phyloP scores from a whole-genome alignment of 2,113 vertebrate genomes.

The Dromiciops gliroides region DNA sequence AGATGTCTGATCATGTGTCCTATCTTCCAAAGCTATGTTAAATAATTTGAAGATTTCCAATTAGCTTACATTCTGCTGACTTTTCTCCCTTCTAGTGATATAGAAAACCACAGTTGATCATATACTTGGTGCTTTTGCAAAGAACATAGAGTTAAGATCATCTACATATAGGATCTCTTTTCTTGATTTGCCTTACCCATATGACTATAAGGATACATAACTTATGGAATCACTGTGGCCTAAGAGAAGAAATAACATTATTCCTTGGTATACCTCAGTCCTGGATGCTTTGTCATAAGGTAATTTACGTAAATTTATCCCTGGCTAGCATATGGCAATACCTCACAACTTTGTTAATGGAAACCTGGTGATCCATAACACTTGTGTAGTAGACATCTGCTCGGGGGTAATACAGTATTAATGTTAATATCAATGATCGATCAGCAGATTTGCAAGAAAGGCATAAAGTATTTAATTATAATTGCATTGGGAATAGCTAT shows the following conservation, averaged over 20 bases:
- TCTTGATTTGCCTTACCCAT: neutral
- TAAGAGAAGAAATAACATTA: constrained; percentile 25
- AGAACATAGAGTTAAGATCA: neutral
- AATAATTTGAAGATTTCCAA: neutral
- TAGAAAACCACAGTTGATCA: neutral
- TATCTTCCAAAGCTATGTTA: neutral
- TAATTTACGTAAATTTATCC: constrained; percentile 92
- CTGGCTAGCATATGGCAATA: constrained; percentile 76
- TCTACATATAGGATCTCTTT: neutral
- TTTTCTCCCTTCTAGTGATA: neutral
- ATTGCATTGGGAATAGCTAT: constrained; percentile 86
- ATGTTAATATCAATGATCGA: constrained; percentile 95
- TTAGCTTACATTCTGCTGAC: neutral
- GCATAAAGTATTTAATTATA: constrained; percentile 99
- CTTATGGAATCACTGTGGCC: neutral
- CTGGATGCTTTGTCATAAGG: constrained; percentile 82
- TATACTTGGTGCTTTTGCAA: neutral
- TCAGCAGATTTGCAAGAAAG: constrained; percentile 96
- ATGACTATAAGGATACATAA: fast-evolving
- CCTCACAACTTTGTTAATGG: constrained; percentile 95
- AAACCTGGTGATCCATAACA: constrained; percentile 98
- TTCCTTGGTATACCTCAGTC: neutral
- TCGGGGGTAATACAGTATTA: constrained; percentile 92
- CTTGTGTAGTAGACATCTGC: constrained; percentile 88
- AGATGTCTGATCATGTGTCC: neutral